Base-by-base conservation (phyloP, 1,140 invertebrate genomes). In the Drusus annulatus region DNA sequence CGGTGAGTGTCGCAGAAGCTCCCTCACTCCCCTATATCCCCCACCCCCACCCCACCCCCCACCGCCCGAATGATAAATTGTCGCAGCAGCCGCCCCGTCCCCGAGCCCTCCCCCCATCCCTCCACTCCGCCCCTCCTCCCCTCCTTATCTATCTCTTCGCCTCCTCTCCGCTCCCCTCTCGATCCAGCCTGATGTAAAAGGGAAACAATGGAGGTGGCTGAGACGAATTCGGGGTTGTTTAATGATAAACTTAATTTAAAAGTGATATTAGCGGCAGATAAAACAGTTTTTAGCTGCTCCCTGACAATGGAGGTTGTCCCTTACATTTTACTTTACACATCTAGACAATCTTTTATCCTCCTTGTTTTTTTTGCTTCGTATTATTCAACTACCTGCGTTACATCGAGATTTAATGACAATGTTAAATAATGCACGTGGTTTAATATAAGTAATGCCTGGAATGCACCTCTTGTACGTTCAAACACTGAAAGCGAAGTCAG, bases 31-130 rank as follows among this genome's bases (percentile, higher is more conserved):
- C 13, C 36, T 15, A 31, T 62, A 65, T 19, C 74, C 36, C 74
- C 54, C 25, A 28, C 25, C 19, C 63, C 23, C 25, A 19, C n/a
- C 65, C 63, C 60, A 25, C 71, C 69, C 78, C 71, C 19, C 69
- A 58, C 68, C 58, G 54, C 77, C 81, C 68, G 79, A 71, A 83
- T 83, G 82, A 83, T 83, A 83, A 83, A 83, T 83, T 83, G 80
- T 81, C 80, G 79, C 79, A 81, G 82, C 79, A 79, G 73, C 79
- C 82, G 50, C 62, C 81, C 62, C 75, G 65, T 52, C 65, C 51
- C 78, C 69, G 31, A 52, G 15, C 63, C 31, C 62, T 68, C 68
- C 74, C 81, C 73, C 54, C 36, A 54, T 65, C 52, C 28, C 74
- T 62, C 71, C 54, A 6, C 52, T 21, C 69, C 62, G 68, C 74